Evolutionary conservation across 2,797 vertebrate genomes (phyloP).

Genomic region (Malacoctenus gilli): DNA sequence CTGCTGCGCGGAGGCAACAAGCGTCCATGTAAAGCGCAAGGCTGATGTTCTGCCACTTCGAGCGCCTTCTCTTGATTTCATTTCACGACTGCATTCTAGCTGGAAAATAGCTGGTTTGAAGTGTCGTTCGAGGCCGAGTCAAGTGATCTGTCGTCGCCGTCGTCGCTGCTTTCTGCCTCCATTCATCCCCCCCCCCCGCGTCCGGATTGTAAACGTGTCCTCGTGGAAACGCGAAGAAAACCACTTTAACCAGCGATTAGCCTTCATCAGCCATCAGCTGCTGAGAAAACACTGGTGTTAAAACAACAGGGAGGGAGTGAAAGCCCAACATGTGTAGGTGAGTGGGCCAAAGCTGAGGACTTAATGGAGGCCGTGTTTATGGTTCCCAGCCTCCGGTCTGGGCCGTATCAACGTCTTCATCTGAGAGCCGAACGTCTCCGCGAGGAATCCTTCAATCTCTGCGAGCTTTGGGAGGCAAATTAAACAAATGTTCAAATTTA

Average conservation of each 20-base stretch:
- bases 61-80: not conserved
- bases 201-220: conserved; percentile 12
- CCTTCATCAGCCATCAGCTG: conserved; percentile 43
- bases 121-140: not conserved
- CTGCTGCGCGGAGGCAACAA: not conserved
- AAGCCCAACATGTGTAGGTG: conserved; percentile 66
- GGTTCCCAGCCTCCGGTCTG: conserved; percentile 51
- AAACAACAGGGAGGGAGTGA: conserved; percentile 66
- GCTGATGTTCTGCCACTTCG: conserved; percentile 4
- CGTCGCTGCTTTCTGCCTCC: conserved; percentile 1
- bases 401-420: conserved; percentile 59
- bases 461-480: conserved; percentile 67
- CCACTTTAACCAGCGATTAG: conserved; percentile 47
- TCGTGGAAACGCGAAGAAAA: conserved; percentile 41
- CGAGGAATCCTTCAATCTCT: conserved; percentile 67
- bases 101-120: conserved; percentile 1
- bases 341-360: conserved; percentile 60
- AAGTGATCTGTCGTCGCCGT: not conserved
- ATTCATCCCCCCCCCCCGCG: conserved; percentile 22
- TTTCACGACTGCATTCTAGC: not conserved
- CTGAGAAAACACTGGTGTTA: conserved; percentile 52
- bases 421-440: conserved; percentile 30
- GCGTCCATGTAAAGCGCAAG: not conserved
- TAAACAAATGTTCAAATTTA: conserved; percentile 76
- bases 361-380: conserved; percentile 72